These are phyloP conservation scores for Urocyon cinereoargenteus DNA, from an alignment of 2,797 vertebrate genomes.

Conservation along the genomic window DNA sequence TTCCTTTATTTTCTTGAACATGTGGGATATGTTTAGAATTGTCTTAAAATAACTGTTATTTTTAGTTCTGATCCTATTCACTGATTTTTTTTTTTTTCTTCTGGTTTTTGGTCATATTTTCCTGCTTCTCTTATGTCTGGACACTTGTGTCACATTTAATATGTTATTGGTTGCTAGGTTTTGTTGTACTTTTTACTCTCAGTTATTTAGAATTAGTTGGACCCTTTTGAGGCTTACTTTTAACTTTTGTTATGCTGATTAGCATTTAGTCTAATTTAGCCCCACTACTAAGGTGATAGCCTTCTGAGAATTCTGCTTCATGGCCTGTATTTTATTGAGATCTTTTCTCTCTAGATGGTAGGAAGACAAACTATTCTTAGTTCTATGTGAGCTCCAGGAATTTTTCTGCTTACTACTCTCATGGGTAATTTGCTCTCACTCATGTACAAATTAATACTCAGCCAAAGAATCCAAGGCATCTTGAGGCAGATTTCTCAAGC, in stretches of 20 bases:
- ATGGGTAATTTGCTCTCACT: background rate
- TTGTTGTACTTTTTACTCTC: background rate
- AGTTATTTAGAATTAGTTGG: background rate
- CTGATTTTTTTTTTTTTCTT: background rate
- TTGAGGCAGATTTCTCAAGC: background rate
- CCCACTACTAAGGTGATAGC: background rate
- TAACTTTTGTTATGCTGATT: background rate
- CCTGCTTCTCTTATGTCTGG: background rate
- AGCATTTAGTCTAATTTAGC: background rate
- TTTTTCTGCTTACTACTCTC: background rate
- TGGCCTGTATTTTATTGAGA: background rate
- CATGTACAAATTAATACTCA: background rate
- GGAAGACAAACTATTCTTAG: background rate
- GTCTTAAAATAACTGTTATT: background rate
- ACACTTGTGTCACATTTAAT: background rate
- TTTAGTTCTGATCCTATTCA: background rate
- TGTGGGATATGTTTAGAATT: background rate
- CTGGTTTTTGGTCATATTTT: background rate
- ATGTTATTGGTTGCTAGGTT: background rate
- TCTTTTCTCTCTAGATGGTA: background rate
- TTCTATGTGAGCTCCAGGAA: background rate
- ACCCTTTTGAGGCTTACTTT: background rate
- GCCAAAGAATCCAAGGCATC: background rate
- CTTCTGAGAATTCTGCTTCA: background rate
- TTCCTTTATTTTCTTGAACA: background rate